A percentile compares a stretch with the other conserved stretches of the same genome.
phyloP scores from a whole-genome alignment of 2,113 vertebrate genomes.

The Notothenia rossii region DNA sequence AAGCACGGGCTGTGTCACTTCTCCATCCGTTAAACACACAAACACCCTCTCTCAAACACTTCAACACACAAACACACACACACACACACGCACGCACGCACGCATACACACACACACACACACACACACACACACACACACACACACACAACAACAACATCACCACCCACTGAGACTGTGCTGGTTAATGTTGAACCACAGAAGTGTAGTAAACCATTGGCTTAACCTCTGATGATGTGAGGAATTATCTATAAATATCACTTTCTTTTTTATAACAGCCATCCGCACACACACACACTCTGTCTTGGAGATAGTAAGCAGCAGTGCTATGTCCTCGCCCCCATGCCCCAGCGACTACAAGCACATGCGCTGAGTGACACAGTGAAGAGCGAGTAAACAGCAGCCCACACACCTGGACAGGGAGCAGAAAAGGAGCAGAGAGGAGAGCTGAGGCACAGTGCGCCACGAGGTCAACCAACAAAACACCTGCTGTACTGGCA shows the following conservation, averaged over 20 bases:
- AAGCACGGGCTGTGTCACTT: slow-evolving; percentile 49
- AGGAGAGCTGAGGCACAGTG: slow-evolving; percentile 46
- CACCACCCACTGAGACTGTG: slow-evolving; percentile 47
- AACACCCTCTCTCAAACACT: slow-evolving; percentile 19
- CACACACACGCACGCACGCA: not conserved
- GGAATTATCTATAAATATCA: slow-evolving; percentile 62
- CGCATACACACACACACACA: not conserved
- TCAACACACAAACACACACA: not conserved
- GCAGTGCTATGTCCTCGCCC: slow-evolving; percentile 62
- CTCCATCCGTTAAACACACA: slow-evolving; percentile 57
- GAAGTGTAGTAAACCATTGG: slow-evolving; percentile 66
- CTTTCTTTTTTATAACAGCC: slow-evolving; percentile 50
- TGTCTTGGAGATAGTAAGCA: slow-evolving; percentile 52
- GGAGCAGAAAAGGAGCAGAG: slow-evolving; percentile 47
- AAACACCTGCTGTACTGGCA: slow-evolving; percentile 80
- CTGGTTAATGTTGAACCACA: slow-evolving; percentile 72
- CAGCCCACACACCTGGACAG: slow-evolving; percentile 75
- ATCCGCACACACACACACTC: slow-evolving; percentile 17
- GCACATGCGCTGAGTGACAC: slow-evolving; percentile 49
- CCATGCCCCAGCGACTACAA: slow-evolving; percentile 52
- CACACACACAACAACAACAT: not conserved
- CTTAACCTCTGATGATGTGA: slow-evolving; percentile 57
- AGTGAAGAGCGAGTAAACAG: slow-evolving; percentile 58
- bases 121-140: slow-evolving; percentile 44
- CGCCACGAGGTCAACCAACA: slow-evolving; percentile 71